These are phyloP conservation scores for Leucopsar rothschildi DNA, from an alignment of 2,113 vertebrate species.

Conservation along the genomic window DNA sequence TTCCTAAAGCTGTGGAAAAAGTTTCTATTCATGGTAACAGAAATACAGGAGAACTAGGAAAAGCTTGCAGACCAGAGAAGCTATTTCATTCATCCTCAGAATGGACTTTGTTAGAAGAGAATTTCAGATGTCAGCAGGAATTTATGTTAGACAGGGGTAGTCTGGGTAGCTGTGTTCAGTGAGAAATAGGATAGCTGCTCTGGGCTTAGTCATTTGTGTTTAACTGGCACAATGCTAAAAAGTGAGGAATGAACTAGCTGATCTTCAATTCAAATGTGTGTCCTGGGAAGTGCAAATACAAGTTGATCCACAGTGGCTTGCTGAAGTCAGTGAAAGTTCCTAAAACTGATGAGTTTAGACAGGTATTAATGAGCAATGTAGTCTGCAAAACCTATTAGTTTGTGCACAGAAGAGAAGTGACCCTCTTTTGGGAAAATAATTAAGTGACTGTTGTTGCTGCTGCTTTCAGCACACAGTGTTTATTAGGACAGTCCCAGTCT, in stretches of 20 bases:
- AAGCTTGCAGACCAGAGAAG: background rate
- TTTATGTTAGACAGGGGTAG: background rate
- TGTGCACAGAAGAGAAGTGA: background rate
- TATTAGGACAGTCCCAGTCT: background rate
- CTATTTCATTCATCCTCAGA: background rate
- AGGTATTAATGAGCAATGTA: background rate
- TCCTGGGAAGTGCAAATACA: background rate
- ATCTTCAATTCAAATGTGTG: background rate
- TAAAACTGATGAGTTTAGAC: background rate
- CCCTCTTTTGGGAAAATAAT: background rate
- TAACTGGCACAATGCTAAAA: slow-evolving; percentile 9
- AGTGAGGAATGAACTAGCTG: background rate
- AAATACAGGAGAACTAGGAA: background rate
- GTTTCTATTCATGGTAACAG: background rate
- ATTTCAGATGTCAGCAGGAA: slow-evolving; percentile 37
- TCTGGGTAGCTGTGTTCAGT: background rate
- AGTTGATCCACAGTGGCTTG: background rate
- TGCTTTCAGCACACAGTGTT: background rate
- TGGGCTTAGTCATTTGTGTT: slow-evolving; percentile 2
- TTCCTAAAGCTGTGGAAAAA: background rate
- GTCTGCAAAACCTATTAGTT: background rate
- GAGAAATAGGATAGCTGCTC: background rate
- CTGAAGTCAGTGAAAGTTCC: background rate
- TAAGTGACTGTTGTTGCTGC: background rate
- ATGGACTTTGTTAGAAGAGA: background rate